Conservation (phyloP, 2,113 vertebrate genomes). For the Halcyon malimbica region DNA sequence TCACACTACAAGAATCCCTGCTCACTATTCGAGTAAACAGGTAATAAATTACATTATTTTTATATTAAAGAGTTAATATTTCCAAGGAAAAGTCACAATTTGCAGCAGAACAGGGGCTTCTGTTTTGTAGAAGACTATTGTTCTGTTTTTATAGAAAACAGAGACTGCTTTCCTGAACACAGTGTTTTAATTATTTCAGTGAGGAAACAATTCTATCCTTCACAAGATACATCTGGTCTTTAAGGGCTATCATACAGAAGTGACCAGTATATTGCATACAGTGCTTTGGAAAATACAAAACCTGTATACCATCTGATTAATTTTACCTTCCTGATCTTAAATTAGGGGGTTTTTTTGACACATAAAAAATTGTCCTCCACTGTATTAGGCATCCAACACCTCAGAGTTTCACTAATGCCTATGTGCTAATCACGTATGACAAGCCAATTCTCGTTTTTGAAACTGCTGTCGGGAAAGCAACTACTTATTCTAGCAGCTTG, state of each 20-base stretch:
- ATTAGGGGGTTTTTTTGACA: neutral
- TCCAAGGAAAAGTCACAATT: neutral
- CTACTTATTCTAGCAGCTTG: neutral
- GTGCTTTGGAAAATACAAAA: neutral
- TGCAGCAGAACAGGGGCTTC: neutral
- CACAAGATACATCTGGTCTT: neutral
- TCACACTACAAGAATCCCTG: neutral
- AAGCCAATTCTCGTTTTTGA: neutral
- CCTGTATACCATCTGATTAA: neutral
- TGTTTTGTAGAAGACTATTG: neutral
- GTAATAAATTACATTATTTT: neutral
- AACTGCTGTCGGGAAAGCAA: neutral
- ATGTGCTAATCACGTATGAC: neutral
- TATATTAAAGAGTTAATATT: neutral
- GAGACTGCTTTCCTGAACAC: neutral
- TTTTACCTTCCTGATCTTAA: neutral
- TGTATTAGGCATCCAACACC: neutral
- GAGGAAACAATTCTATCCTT: neutral
- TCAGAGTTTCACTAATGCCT: neutral
- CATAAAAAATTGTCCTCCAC: neutral
- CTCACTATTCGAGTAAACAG: neutral
- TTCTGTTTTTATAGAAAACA: neutral
- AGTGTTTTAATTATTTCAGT: neutral
- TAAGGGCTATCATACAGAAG: neutral
- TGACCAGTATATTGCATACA: neutral